A percentile compares a stretch with the other conserved stretches of the same genome.
These are phyloP conservation scores for Hyles lineata DNA, from an alignment of 2,888 invertebrate genomes.

Conservation along the genomic window DNA sequence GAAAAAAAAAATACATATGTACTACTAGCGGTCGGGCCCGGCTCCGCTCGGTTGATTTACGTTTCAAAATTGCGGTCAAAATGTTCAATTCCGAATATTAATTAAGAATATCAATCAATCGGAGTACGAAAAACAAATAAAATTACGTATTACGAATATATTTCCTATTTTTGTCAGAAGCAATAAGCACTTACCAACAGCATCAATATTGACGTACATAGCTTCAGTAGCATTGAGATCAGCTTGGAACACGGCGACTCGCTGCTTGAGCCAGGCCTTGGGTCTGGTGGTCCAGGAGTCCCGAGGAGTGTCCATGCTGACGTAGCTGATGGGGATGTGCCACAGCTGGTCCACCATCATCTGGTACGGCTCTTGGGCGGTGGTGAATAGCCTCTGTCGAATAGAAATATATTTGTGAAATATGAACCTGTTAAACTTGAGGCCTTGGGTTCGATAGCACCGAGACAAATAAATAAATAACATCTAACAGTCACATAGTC, in stretches of 20 bases:
- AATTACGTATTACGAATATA: too few species aligned
- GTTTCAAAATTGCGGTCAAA: too few species aligned
- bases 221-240: conserved; percentile 74
- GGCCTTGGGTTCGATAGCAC: too few species aligned
- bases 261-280: conserved; percentile 64
- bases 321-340: conserved; percentile 86
- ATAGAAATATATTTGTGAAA: not conserved
- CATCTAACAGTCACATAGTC: too few species aligned
- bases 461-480: too few species aligned
- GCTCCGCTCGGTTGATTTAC: too few species aligned
- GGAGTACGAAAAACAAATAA: too few species aligned
- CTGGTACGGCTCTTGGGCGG: conserved; percentile 61
- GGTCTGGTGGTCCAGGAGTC: conserved; percentile 58
- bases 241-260: conserved; percentile 43
- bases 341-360: conserved; percentile 75
- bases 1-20: too few species aligned
- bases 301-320: conserved; percentile 47
- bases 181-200: conserved; percentile 77
- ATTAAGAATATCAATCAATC: too few species aligned
- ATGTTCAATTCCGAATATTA: too few species aligned
- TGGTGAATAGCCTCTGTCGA: conserved; percentile 66
- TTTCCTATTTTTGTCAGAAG: not conserved
- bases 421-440: too few species aligned
- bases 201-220: conserved; percentile 86
- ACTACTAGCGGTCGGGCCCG: too few species aligned